Base-by-base conservation (phyloP, 2,888 invertebrate species). In the Amphipoea oculea region DNA sequence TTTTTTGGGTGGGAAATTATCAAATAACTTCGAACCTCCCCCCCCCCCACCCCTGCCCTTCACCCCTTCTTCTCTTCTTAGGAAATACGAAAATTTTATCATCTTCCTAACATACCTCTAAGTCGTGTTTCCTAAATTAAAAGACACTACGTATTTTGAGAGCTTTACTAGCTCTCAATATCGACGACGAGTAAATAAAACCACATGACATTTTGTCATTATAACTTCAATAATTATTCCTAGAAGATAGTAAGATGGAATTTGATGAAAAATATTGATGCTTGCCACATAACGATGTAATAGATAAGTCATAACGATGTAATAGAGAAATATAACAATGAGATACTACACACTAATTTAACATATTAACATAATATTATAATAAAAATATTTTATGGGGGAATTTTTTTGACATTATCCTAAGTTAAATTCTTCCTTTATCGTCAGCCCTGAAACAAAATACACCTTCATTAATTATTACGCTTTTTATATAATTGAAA, bases 391-490 rank as follows among this genome's bases (percentile, higher is more conserved):
- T 36, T n/a, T 6, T 5, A 48, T 40, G 12, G 1, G 48, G 1
- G 12, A 20, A 20, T 20, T 23, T 6, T 42, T 57, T 51, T 51
- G 11, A 79, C 14, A 11, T 29, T 45, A 40, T 54, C 45, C 36
- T 17, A 3, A 20, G 71, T 36, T 14, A 20, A 57, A 40, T 7
- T 72, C 7, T 57, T 1, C 23, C 4, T 29, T 54, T 66, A 81
- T 7, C 57, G 4, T n/a, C 40, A 40, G 23, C 29, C 82, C 73
- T 79, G 82, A 65, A 79, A 79, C 73, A 79, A 65, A 57, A 81
- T 79, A 73, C 17, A 57, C 17, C 14, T 48, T 48, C 6, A 40
- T 81, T 71, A 72, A 78, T 70, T 40, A 67, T 12, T 7, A 4
- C 12, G 12, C 40, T 62, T 45, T 29, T 74, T 66, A 45, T 36